Conservation (phyloP, 2,113 vertebrate species). For the Petaurus breviceps region DNA sequence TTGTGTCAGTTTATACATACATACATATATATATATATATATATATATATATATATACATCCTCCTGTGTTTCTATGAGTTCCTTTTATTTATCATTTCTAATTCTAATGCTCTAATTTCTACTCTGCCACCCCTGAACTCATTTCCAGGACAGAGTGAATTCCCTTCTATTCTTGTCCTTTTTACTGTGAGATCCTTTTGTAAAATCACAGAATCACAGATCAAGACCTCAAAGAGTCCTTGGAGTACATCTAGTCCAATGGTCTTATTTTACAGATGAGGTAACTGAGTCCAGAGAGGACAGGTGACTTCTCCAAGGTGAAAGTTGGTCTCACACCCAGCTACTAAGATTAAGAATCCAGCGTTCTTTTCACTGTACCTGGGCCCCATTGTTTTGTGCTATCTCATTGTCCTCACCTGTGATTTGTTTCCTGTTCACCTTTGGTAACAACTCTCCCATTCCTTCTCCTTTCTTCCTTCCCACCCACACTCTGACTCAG, state of each 20-base stretch:
- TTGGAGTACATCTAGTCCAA: background rate
- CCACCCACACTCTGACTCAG: background rate
- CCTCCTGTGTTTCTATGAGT: background rate
- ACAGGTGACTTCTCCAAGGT: background rate
- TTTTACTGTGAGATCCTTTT: background rate
- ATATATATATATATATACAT: no score
- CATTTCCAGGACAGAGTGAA: background rate
- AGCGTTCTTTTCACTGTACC: background rate
- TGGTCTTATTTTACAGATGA: background rate
- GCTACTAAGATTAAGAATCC: background rate
- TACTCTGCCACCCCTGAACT: background rate
- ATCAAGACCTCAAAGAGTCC: background rate
- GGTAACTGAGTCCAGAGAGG: background rate
- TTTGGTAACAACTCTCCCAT: background rate
- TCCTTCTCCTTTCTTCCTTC: background rate
- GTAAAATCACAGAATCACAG: background rate
- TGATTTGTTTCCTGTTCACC: background rate
- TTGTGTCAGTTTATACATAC: background rate
- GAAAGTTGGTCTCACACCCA: background rate
- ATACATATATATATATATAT: no score
- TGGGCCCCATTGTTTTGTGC: background rate
- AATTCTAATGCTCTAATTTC: background rate
- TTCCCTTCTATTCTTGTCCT: background rate
- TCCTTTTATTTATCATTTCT: background rate
- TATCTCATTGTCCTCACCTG: background rate